Evolutionary conservation across 2,113 vertebrate species (phyloP), one percentile per base, ranked within the genome.

Genomic region (Gasterosteus nipponicus): DNA sequence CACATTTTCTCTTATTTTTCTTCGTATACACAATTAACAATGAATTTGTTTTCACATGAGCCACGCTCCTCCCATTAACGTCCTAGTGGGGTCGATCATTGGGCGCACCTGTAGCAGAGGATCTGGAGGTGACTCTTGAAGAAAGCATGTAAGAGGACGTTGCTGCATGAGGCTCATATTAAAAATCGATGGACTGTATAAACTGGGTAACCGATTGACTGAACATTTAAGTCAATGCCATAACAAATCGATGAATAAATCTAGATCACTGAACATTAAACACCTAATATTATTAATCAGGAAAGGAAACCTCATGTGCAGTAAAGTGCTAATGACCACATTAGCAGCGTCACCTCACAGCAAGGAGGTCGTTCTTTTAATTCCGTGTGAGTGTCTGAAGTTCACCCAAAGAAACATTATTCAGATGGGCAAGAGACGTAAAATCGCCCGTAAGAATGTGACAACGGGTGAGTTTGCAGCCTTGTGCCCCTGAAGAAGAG

Each of bases 331-430:
- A 18, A 42, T 42, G 41, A 2, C 9, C 22, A 1, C 22, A 26
- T 66, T 69, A 69, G 58, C 44, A 7, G 51, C 58, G 66, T 84
- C 54, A 69, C 44, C 7, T 49, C 68, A 75, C 44, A 74, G 77
- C 33, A 72, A 10, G 46, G 61, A 65, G 56, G 54, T 57, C 3
- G 4, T 66, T 81, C 33, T 69, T 78, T 69, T 65, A 38, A 82
- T 68, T 83, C 60, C 35, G 31, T 57, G 60, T 69, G 61, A 78
- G 71, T 80, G 71, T 31, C 33, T 63, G 12, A 39, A 58, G 77
- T 72, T 46, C 9, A 49, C 69, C 63, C 22, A 15, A 33, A 67
- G 56, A 68, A 35, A 61, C 22, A 51, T n/a, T 66, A 66, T 31
- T 69, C 51, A 82, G 29, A 26, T 3, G 1, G 18, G 63, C 14